These are phyloP conservation scores for Tinea semifulvella DNA, from an alignment of 2,888 invertebrate species.

Conservation along the genomic window DNA sequence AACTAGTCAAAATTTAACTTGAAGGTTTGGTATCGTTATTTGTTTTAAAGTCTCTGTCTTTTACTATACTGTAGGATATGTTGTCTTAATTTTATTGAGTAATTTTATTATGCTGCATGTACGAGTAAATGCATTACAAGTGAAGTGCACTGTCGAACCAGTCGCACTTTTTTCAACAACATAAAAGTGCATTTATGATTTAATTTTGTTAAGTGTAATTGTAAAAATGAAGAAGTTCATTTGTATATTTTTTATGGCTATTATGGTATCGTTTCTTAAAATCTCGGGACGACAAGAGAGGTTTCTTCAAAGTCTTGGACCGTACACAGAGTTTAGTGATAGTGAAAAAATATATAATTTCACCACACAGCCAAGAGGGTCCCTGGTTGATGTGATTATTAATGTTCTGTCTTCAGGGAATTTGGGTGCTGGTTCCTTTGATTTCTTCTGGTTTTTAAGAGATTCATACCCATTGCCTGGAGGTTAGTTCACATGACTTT, in stretches of 20 bases:
- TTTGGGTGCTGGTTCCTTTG: constrained; percentile 8
- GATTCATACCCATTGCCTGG: constrained; percentile 19
- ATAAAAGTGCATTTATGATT: not conserved
- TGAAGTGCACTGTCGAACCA: not conserved
- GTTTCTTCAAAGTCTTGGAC: constrained; percentile 16
- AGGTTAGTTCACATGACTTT: constrained; percentile 15
- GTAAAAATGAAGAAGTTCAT: not conserved
- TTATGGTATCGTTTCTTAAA: not conserved
- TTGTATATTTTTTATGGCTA: not conserved
- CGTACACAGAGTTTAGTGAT: constrained; percentile 16
- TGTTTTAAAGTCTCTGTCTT: constrained; percentile 7
- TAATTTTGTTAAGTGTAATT: constrained; percentile 1
- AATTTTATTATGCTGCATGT: too few species aligned
- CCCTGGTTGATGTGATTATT: constrained; percentile 18
- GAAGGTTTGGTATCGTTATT: too few species aligned
- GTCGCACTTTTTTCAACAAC: not conserved
- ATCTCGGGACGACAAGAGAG: not conserved
- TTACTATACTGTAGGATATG: not conserved
- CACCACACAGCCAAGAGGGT: constrained; percentile 16
- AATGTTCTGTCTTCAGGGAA: constrained; percentile 13
- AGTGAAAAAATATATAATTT: not conserved
- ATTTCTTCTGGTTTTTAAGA: constrained; percentile 18
- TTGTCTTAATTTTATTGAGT: not conserved
- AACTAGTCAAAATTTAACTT: too few species aligned
- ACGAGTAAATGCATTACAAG: not conserved